Evolutionary conservation across 1,140 invertebrate genomes (phyloP), one percentile per base, ranked within the genome.

Genomic region (Drosophila littoralis): DNA sequence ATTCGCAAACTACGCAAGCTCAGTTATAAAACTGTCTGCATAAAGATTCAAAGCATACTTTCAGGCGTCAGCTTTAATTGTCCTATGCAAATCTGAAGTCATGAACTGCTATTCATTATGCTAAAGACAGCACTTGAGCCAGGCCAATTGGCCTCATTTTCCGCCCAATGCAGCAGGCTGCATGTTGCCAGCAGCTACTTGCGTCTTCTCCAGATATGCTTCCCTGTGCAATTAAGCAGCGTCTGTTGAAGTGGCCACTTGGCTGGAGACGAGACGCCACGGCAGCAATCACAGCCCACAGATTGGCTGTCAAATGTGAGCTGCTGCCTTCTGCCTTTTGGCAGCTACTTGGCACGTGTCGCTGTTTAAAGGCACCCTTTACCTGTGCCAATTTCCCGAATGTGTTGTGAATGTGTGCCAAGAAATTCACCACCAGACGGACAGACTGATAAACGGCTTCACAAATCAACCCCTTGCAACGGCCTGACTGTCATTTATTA

Each of bases 331-430:
- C 46, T 68, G 84, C 80, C 84, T 80, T 89, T 84, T 89, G 77
- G 77, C 84, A 89, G 83, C 83, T 83, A 88, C 84, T 89, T 88
- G 77, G 85, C 84, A 89, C 84, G 84, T 89, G 84, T 60, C 74
- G 64, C 67, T 63, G 60, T 83, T 88, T 83, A 83, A 70, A 50
- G 58, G 66, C 54, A 40, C 67, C 65, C 54, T 68, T 75, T 60
- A 77, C 54, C 71, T 77, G 59, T 22, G 10, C 15, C 57, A 15
- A 67, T 64, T 59, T 70, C 61, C 76, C 81, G n/a, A n/a, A n/a
- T n/a, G n/a, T n/a, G n/a, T n/a, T n/a, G 43, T 64, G 65, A 77
- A 83, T 66, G 70, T 68, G 71, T 68, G 77, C 48, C 38, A 59
- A 50, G 46, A 71, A 67, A 81, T 51, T 71, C 55, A 80, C 77